Conservation (phyloP, 37 sponge, comb jelly and placozoan species). For the Agelas oroides region DNA sequence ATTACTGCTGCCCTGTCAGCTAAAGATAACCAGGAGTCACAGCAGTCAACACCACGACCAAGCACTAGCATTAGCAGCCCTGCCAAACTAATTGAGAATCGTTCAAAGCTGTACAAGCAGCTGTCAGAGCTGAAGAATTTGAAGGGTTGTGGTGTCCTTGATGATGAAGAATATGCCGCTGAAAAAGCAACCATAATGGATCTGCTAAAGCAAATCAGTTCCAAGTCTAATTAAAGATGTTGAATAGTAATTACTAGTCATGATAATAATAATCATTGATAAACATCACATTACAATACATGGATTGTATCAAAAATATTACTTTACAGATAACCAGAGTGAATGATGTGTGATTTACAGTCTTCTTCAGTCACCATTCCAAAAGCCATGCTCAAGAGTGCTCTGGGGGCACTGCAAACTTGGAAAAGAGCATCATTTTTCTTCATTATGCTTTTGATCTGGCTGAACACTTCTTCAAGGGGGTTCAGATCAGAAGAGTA, state of each 20-base stretch:
- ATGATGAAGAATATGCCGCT: neutral
- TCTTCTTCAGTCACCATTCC: slow-evolving; percentile 17
- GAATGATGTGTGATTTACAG: slow-evolving; percentile 20
- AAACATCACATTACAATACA: neutral
- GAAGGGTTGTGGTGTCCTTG: neutral
- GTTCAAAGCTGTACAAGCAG: slow-evolving; percentile 34
- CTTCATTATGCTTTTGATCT: slow-evolving; percentile 45
- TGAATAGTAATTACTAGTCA: too few species aligned
- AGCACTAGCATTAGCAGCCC: slow-evolving; percentile 5
- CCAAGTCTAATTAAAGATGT: neutral
- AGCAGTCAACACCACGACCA: too few species aligned
- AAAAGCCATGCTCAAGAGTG: slow-evolving; percentile 39
- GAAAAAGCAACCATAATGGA: slow-evolving; percentile 1
- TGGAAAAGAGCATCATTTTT: slow-evolving; percentile 39
- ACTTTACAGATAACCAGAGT: slow-evolving; percentile 17
- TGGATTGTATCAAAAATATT: neutral
- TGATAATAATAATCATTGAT: too few species aligned
- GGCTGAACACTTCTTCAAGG: slow-evolving; percentile 32
- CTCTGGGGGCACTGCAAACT: slow-evolving; percentile 15
- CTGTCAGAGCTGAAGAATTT: neutral
- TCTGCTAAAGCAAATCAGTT: neutral
- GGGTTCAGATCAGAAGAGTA: slow-evolving; percentile 51
- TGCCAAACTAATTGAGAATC: slow-evolving; percentile 21
- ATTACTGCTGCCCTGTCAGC: neutral
- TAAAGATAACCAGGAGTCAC: too few species aligned